Percentiles rank a stretch among this genome's conserved stretches.
Conservation (phyloP, 2,113 vertebrate species). For the Pimephales promelas region DNA sequence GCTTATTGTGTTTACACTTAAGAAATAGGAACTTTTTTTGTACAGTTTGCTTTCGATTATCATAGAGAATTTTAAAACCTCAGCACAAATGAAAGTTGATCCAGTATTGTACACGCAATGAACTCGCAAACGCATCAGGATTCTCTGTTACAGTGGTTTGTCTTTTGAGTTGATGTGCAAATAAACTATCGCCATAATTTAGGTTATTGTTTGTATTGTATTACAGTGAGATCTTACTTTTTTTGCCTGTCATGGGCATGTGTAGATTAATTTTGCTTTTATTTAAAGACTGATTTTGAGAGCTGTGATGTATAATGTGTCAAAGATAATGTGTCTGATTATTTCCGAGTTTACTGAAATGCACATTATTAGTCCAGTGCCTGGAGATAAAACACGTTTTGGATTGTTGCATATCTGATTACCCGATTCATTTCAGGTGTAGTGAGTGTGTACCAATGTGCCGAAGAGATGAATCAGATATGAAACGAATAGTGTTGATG, state of each 20-base stretch:
- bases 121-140: background rate
- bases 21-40: background rate
- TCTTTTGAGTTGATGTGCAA: background rate
- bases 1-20: background rate
- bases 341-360: too few species aligned
- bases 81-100: background rate
- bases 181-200: background rate
- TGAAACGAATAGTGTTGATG: too few species aligned
- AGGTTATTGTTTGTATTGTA: background rate
- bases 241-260: background rate
- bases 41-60: background rate
- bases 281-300: too few species aligned
- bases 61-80: background rate
- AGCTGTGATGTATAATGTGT: too few species aligned
- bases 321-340: too few species aligned
- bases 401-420: too few species aligned
- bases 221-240: background rate
- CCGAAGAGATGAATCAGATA: too few species aligned
- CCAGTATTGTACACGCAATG: background rate
- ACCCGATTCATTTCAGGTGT: too few species aligned
- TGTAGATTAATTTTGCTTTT: background rate
- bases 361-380: too few species aligned
- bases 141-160: background rate
- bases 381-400: too few species aligned
- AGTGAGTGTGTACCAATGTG: too few species aligned